These are phyloP conservation scores for Trisateles emortualis DNA, from an alignment of 2,888 invertebrate genomes.

Conservation along the genomic window DNA sequence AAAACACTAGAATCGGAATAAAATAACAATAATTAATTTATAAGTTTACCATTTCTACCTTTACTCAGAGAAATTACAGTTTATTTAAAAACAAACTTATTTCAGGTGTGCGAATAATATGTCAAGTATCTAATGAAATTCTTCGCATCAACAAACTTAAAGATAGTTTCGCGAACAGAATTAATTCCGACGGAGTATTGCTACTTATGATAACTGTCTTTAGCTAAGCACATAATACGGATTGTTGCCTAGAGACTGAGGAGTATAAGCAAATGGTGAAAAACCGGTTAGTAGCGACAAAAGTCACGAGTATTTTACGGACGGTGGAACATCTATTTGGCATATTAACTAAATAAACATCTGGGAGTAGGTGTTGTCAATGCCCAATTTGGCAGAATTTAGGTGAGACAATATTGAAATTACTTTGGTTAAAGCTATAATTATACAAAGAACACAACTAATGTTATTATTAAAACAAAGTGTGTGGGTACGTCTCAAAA, in stretches of 20 bases:
- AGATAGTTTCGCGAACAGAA: constrained; percentile 6
- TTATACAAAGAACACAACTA: not conserved
- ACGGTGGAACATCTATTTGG: constrained; percentile 13
- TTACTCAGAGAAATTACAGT: too few species aligned
- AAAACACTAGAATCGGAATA: constrained; percentile 14
- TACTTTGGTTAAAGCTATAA: not conserved
- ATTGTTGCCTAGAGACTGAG: constrained; percentile 14
- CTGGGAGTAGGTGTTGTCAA: constrained; percentile 11
- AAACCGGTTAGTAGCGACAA: constrained; percentile 26
- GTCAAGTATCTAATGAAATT: constrained; percentile 10
- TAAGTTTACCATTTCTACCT: too few species aligned
- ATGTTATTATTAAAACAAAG: not conserved
- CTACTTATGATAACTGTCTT: constrained; percentile 6
- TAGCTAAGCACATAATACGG: constrained; percentile 8
- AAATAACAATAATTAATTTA: too few species aligned
- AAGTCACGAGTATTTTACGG: constrained; percentile 16
- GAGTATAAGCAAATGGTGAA: constrained; percentile 15
- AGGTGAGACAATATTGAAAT: not conserved
- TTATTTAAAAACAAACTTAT: too few species aligned
- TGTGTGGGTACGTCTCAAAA: not conserved
- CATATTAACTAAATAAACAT: constrained; percentile 11
- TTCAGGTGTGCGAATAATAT: not conserved
- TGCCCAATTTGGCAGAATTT: constrained; percentile 9
- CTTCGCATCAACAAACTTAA: not conserved
- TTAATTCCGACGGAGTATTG: constrained; percentile 5